A percentile compares a stretch with the other conserved stretches of the same genome.
Conservation (phyloP, 2,888 invertebrate species). For the Stenchaetothrips biformis region DNA sequence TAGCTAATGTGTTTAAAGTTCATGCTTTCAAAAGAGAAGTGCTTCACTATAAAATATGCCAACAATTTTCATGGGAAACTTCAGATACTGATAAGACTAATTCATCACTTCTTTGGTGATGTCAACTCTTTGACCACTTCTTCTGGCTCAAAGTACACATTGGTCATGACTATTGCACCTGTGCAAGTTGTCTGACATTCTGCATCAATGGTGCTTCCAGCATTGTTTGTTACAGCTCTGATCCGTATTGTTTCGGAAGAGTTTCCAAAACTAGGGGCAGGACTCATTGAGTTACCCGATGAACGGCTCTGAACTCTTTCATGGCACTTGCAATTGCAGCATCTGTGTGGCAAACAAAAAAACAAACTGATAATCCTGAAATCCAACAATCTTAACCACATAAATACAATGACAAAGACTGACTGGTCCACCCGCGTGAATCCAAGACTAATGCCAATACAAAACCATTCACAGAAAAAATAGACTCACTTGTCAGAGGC, state of each 20-base stretch:
- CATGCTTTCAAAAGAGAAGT: background rate
- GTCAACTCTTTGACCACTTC: slow-evolving; percentile 54
- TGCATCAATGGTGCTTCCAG: slow-evolving; percentile 46
- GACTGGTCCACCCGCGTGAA: background rate
- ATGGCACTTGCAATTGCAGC: slow-evolving; percentile 36
- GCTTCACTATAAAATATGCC: background rate
- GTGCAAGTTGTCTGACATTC: slow-evolving; percentile 84
- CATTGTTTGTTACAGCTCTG: background rate
- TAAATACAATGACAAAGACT: background rate
- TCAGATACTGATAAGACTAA: background rate
- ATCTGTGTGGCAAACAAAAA: slow-evolving; percentile 27
- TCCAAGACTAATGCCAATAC: background rate
- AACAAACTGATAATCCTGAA: background rate
- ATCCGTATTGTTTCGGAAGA: background rate
- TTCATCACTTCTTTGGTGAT: slow-evolving; percentile 47
- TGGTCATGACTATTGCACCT: slow-evolving; percentile 86
- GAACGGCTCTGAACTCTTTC: background rate
- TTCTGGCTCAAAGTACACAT: slow-evolving; percentile 62
- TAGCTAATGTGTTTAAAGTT: background rate
- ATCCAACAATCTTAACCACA: background rate
- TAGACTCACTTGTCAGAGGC: background rate
- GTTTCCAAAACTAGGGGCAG: background rate
- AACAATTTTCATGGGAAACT: background rate
- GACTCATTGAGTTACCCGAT: background rate
- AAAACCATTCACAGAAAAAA: background rate